These are phyloP conservation scores for Cyclura pinguis DNA, from an alignment of 2,797 vertebrate genomes.

Conservation along the genomic window DNA sequence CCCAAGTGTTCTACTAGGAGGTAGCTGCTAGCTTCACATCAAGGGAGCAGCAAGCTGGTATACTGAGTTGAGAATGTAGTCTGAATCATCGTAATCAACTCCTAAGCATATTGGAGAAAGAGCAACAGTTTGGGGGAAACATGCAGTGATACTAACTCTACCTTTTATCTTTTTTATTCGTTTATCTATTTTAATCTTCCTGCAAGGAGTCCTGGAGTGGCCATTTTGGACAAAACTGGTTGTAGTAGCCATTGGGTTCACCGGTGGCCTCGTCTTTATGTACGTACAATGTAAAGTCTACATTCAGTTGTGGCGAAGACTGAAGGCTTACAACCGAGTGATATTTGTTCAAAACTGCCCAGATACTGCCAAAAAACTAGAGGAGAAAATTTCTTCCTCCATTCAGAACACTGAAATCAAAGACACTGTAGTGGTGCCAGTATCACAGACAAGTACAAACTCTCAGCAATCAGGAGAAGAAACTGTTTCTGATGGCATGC, in stretches of 20 bases:
- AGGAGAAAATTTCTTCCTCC: conserved; percentile 80
- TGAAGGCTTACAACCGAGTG: conserved; percentile 98
- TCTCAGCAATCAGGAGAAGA: conserved; percentile 67
- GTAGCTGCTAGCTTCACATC: neutral
- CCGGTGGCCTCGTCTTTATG: conserved; percentile 96
- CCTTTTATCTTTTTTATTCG: neutral
- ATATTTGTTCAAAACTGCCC: conserved; percentile 99
- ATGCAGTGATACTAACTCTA: conserved; percentile 23
- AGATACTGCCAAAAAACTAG: conserved; percentile 84
- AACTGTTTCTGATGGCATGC: conserved; percentile 78
- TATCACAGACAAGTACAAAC: conserved; percentile 78
- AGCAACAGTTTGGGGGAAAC: neutral
- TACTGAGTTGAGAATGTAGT: neutral
- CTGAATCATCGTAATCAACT: neutral
- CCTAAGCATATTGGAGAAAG: neutral
- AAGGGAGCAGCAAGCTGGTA: neutral
- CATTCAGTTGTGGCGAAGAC: conserved; percentile 93
- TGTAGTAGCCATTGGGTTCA: conserved; percentile 93
- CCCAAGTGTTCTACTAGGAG: neutral
- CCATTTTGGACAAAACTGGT: conserved; percentile 98
- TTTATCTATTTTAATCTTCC: conserved; percentile 3
- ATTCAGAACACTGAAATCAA: conserved; percentile 78
- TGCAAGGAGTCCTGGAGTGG: conserved; percentile 93
- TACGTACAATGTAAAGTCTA: conserved; percentile 98
- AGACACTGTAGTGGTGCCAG: conserved; percentile 81